phyloP scores from a whole-genome alignment of 2,113 vertebrate species.

The Saccopteryx bilineata region DNA sequence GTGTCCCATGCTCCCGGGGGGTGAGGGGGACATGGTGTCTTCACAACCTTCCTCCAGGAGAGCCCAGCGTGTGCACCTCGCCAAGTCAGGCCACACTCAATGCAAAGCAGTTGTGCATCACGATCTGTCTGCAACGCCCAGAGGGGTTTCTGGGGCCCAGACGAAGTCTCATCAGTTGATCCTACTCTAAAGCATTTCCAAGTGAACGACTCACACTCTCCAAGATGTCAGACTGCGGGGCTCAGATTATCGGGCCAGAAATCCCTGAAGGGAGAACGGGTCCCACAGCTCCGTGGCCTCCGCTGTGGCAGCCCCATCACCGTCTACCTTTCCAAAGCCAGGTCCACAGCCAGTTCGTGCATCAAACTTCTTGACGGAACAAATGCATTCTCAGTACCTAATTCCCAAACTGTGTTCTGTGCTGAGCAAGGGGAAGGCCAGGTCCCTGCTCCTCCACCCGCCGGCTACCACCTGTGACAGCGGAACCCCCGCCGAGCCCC shows the following conservation, averaged over 20 bases:
- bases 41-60: rapidly evolving
- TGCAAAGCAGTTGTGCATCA: not conserved
- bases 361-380: not conserved
- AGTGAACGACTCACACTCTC: not conserved
- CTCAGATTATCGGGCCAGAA: not conserved
- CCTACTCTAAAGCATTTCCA: not conserved
- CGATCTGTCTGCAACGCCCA: not conserved
- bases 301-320: rapidly evolving
- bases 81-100: not conserved
- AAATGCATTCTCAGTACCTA: not conserved
- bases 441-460: not conserved
- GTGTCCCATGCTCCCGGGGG: not conserved
- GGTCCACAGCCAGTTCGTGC: not conserved
- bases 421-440: not conserved
- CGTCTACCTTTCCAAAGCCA: not conserved
- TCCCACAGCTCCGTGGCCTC: not conserved
- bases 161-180: not conserved
- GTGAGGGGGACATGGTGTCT: not conserved
- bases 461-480: not conserved
- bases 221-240: not conserved
- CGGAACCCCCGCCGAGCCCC: rapidly evolving
- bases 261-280: not conserved
- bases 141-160: not conserved
- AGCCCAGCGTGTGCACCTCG: rapidly evolving
- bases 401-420: not conserved